Conservation (phyloP, 2,888 invertebrate genomes). For the Phengaris arion region DNA sequence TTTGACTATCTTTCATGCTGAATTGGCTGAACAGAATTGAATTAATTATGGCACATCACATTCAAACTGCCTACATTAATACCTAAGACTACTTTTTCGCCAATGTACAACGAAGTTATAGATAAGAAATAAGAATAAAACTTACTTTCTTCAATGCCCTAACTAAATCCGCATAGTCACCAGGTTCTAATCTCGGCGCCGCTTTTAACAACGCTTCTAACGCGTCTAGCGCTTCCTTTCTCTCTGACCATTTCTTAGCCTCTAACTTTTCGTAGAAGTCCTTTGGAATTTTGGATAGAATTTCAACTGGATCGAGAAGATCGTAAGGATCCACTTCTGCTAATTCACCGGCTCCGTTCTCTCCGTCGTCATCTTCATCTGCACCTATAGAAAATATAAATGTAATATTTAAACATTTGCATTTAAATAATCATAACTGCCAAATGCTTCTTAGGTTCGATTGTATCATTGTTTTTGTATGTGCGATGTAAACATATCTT, state of each 20-base stretch:
- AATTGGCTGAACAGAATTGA: too few species aligned
- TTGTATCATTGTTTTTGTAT: too few species aligned
- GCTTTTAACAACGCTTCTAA: constrained; percentile 88
- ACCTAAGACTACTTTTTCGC: too few species aligned
- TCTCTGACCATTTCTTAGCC: constrained; percentile 97
- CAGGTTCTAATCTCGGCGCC: constrained; percentile 91
- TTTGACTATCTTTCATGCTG: too few species aligned
- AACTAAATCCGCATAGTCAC: constrained; percentile 95
- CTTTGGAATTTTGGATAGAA: constrained; percentile 94
- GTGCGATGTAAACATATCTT: too few species aligned
- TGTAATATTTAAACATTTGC: neutral
- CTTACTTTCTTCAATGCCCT: constrained; percentile 90
- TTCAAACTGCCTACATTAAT: too few species aligned
- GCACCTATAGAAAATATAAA: constrained; percentile 47
- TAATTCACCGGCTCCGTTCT: constrained; percentile 81
- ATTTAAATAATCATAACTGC: too few species aligned
- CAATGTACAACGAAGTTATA: too few species aligned
- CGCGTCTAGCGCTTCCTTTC: constrained; percentile 94
- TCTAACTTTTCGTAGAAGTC: constrained; percentile 97
- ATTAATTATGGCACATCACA: too few species aligned
- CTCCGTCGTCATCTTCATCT: constrained; percentile 76
- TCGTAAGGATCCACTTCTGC: constrained; percentile 94
- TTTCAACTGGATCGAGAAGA: constrained; percentile 93
- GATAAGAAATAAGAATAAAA: neutral
- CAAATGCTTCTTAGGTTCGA: too few species aligned